A percentile compares a stretch with the other conserved stretches of the same genome.
Evolutionary conservation across 1,140 invertebrate genomes (phyloP).

Genomic region (Drosophila kohkoa): DNA sequence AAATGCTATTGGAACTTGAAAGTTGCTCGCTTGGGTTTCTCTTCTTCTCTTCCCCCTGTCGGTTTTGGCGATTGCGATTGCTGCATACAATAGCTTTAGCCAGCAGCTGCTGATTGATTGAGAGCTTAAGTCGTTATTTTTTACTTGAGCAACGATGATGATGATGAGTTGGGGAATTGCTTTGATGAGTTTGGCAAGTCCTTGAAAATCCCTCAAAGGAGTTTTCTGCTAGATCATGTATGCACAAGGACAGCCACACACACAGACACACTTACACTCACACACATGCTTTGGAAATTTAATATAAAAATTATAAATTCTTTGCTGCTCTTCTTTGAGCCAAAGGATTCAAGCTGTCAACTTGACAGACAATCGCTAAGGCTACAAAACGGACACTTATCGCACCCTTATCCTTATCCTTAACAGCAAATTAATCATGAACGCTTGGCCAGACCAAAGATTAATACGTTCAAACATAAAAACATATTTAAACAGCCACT

Average conservation of each 20-base stretch:
- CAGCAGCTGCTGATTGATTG: conserved; percentile 81
- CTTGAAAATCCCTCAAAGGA: conserved; percentile 37
- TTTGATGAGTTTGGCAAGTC: conserved; percentile 38
- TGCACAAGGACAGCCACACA: conserved; percentile 21
- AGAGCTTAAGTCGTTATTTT: conserved; percentile 64
- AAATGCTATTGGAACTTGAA: conserved; percentile 47
- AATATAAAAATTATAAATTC: conserved; percentile 18
- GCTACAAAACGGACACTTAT: not conserved
- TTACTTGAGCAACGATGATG: conserved; percentile 17
- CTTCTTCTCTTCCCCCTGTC: conserved; percentile 11
- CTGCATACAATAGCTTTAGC: conserved; percentile 73
- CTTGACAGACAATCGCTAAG: conserved; percentile 17
- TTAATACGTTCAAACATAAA: not conserved
- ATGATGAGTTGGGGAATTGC: conserved; percentile 39
- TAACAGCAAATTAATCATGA: not conserved
- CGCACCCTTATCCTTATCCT: not conserved
- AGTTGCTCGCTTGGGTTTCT: conserved; percentile 33
- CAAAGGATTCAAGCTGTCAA: conserved; percentile 21
- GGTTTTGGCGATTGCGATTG: not conserved
- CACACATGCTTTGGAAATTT: not conserved
- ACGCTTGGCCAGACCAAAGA: not conserved
- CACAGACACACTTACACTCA: too few species aligned
- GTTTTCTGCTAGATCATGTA: conserved; percentile 45
- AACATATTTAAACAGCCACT: not conserved
- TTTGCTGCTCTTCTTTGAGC: conserved; percentile 13